These are phyloP conservation scores for Apamea sordens DNA, from an alignment of 2,888 invertebrate genomes.

Conservation along the genomic window DNA sequence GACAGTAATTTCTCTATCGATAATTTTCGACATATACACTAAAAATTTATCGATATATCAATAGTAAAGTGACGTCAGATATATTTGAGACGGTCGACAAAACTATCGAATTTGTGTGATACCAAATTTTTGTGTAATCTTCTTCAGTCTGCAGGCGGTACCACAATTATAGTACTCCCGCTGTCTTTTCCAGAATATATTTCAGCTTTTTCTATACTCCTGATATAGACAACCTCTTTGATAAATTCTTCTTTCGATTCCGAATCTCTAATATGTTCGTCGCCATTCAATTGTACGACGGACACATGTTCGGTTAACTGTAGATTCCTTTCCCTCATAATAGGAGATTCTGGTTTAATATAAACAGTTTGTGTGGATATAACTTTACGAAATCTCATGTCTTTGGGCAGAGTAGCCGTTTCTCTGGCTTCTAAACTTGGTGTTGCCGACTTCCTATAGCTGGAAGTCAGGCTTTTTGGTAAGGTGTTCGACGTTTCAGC, in stretches of 20 bases:
- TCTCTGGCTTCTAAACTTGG: constrained; percentile 81
- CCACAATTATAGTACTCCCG: constrained; percentile 86
- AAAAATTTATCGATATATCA: constrained; percentile 50
- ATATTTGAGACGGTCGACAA: constrained; percentile 19
- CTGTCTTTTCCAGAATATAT: constrained; percentile 83
- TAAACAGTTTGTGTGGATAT: constrained; percentile 86
- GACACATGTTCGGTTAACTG: constrained; percentile 84
- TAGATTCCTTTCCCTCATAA: constrained; percentile 72
- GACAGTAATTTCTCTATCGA: constrained; percentile 32
- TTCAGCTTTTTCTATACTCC: constrained; percentile 81
- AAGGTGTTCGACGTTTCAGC: constrained; percentile 76
- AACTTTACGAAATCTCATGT: constrained; percentile 87
- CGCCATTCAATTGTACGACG: constrained; percentile 84
- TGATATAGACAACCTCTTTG: constrained; percentile 82
- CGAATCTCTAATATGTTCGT: constrained; percentile 78
- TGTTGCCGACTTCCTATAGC: constrained; percentile 81
- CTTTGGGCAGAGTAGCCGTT: constrained; percentile 85
- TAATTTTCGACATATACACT: constrained; percentile 36
- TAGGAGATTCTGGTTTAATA: constrained; percentile 82
- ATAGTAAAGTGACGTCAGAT: constrained; percentile 30
- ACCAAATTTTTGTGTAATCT: constrained; percentile 10
- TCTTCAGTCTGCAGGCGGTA: constrained; percentile 86
- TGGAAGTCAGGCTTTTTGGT: constrained; percentile 83
- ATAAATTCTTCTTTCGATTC: constrained; percentile 76
- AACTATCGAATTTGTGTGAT: constrained; percentile 43